Conservation (phyloP, 2,888 invertebrate species). For the Apamea epomidion region DNA sequence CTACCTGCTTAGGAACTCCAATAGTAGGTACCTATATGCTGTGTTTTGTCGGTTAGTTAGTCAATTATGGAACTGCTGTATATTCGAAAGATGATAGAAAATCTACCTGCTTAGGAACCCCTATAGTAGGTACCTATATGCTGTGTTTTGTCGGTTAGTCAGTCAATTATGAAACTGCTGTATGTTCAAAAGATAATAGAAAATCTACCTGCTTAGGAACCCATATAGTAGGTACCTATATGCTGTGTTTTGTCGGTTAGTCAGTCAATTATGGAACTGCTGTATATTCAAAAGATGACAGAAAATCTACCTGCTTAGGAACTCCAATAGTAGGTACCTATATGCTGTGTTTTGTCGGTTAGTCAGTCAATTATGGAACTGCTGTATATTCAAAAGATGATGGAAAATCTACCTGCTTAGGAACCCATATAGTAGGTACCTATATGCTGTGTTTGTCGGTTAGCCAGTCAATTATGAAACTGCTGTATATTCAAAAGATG, state of each 20-base stretch:
- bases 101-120: too few species aligned
- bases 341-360: background rate
- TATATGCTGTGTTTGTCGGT: background rate
- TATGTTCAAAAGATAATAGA: conserved; percentile 11
- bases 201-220: background rate
- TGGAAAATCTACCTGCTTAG: background rate
- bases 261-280: background rate
- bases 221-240: background rate
- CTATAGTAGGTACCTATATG: too few species aligned
- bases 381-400: conserved; percentile 7
- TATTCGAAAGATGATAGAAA: conserved; percentile 13
- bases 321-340: too few species aligned
- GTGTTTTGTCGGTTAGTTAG: background rate
- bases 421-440: background rate
- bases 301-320: background rate
- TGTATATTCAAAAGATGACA: conserved; percentile 13
- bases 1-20: background rate
- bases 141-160: background rate
- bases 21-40: background rate
- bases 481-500: conserved; percentile 10
- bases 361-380: background rate
- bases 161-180: background rate
- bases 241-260: background rate
- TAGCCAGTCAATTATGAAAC: background rate
- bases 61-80: background rate